Percentiles rank a stretch among this genome's conserved stretches.
phyloP scores from a whole-genome alignment of 2,113 vertebrate genomes.

The Oryzias celebensis region DNA sequence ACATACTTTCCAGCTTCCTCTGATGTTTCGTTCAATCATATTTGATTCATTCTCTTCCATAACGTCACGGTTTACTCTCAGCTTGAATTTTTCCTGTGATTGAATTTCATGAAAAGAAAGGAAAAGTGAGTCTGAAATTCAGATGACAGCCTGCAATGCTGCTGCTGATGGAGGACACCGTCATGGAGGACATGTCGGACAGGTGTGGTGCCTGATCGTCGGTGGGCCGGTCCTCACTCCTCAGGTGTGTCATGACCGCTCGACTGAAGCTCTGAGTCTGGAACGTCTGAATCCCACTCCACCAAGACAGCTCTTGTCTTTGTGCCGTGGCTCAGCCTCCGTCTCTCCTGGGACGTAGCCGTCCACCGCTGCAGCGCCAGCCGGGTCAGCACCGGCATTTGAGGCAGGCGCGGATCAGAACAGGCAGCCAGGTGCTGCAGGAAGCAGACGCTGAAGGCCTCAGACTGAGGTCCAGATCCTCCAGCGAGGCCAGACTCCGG shows the following conservation, averaged over 20 bases:
- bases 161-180: too few species aligned
- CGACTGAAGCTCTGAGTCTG: not conserved
- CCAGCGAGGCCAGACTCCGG: conserved; percentile 76
- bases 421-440: conserved; percentile 77
- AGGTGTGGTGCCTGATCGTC: conserved; percentile 35
- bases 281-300: conserved; percentile 63
- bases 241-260: conserved; percentile 30
- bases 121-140: too few species aligned
- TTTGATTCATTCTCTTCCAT: not conserved
- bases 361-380: conserved; percentile 81
- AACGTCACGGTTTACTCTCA: too few species aligned
- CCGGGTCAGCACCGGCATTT: conserved; percentile 73
- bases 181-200: not conserved
- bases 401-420: conserved; percentile 74
- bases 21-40: too few species aligned
- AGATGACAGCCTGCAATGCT: too few species aligned
- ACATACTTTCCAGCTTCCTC: too few species aligned
- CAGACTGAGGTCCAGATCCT: conserved; percentile 84
- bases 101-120: not conserved
- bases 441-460: conserved; percentile 60
- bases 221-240: not conserved
- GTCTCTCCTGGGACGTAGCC: conserved; percentile 55
- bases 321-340: conserved; percentile 68
- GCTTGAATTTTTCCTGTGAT: not conserved
- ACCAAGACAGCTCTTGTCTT: conserved; percentile 72